Evolutionary conservation across 2,113 vertebrate species (phyloP).

Genomic region (Albula goreensis): DNA sequence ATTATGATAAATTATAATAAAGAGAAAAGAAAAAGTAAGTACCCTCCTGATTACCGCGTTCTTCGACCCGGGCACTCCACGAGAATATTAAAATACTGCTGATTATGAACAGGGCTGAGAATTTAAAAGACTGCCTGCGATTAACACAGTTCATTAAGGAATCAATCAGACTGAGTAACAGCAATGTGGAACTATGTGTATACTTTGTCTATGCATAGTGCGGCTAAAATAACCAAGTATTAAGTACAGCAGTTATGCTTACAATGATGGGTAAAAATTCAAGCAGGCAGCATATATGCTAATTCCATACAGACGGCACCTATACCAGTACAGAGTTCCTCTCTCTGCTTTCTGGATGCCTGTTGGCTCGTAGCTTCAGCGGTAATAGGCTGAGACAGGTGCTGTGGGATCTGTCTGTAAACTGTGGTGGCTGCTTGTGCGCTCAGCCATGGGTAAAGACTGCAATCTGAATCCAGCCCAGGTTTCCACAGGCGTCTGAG

Average conservation of each 20-base stretch:
- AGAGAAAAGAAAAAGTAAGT: conserved; percentile 62
- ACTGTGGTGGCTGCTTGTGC: conserved; percentile 53
- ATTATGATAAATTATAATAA: conserved; percentile 58
- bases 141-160: neutral
- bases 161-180: neutral
- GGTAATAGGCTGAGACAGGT: neutral
- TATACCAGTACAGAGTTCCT: neutral
- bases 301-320: neutral
- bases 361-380: neutral
- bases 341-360: neutral
- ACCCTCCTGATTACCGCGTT: conserved; percentile 45
- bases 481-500: conserved; percentile 26
- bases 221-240: neutral
- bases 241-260: neutral
- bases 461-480: conserved; percentile 46
- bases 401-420: neutral
- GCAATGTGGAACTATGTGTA: neutral
- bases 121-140: neutral
- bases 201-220: neutral
- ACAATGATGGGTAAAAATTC: neutral
- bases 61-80: neutral
- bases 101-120: neutral
- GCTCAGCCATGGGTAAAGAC: conserved; percentile 52
- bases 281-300: neutral
- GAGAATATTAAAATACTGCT: neutral